phyloP scores from a whole-genome alignment of 2,888 invertebrate genomes.

The Sussaba pulchella region DNA sequence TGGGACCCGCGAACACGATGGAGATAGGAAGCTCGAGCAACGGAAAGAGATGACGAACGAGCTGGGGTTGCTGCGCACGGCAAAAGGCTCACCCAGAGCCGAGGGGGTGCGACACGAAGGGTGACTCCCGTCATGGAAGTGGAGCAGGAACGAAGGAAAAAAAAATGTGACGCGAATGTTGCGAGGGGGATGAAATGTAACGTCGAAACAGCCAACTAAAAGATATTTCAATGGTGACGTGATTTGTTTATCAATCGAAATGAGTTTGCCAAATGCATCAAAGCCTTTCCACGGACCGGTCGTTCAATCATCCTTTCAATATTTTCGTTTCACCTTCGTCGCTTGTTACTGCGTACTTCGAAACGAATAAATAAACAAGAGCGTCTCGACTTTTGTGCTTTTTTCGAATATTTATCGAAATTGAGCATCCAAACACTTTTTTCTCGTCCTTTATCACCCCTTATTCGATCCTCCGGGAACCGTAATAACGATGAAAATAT shows the following conservation, averaged over 20 bases:
- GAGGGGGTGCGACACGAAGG: slow-evolving; percentile 43
- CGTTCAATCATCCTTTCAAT: not conserved
- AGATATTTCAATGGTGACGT: slow-evolving; percentile 69
- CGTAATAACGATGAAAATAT: slow-evolving; percentile 30
- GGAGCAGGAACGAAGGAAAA: slow-evolving; percentile 25
- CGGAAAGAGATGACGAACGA: slow-evolving; percentile 57
- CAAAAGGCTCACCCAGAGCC: slow-evolving; percentile 44
- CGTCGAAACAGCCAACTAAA: slow-evolving; percentile 20
- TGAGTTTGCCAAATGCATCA: slow-evolving; percentile 56
- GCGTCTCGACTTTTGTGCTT: not conserved
- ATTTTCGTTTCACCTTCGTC: no score
- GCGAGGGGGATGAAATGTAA: slow-evolving; percentile 28
- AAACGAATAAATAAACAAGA: slow-evolving; percentile 2
- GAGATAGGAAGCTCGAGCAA: slow-evolving; percentile 36
- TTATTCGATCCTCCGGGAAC: not conserved
- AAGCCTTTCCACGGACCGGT: not conserved
- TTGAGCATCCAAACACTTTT: not conserved
- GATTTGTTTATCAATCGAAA: slow-evolving; percentile 73
- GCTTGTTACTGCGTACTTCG: not conserved
- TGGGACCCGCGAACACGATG: slow-evolving; percentile 47
- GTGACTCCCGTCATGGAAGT: slow-evolving; percentile 40
- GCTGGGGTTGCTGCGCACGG: slow-evolving; percentile 60
- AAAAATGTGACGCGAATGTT: slow-evolving; percentile 31
- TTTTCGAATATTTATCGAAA: slow-evolving; percentile 14
- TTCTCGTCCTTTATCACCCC: not conserved